Conservation (phyloP, 2,113 vertebrate genomes). For the Marcusenius ussheri region DNA sequence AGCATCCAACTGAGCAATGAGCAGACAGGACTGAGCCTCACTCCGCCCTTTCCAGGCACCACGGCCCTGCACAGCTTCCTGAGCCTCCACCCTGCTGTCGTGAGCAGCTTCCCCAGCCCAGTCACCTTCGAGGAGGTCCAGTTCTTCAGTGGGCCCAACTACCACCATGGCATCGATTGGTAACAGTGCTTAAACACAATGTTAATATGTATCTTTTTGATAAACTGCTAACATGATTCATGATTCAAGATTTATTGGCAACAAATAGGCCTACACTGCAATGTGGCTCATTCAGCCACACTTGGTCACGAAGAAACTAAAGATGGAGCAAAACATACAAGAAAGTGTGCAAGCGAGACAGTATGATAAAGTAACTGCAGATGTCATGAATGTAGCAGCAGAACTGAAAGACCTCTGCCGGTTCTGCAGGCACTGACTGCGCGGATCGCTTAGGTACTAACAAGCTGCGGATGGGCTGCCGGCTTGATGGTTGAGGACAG, state of each 20-base stretch:
- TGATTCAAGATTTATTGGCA: background rate
- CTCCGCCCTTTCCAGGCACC: slow-evolving; percentile 59
- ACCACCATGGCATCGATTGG: slow-evolving; percentile 82
- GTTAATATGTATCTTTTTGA: background rate
- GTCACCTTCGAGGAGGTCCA: slow-evolving; percentile 82
- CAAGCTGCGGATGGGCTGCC: background rate
- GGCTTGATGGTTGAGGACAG: background rate
- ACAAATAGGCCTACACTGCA: background rate
- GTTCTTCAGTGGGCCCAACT: slow-evolving; percentile 78
- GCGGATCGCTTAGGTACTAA: background rate
- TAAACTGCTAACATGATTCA: background rate
- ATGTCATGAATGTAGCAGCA: background rate
- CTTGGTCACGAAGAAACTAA: background rate
- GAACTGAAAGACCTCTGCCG: background rate
- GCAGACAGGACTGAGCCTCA: background rate
- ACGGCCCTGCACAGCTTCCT: slow-evolving; percentile 78
- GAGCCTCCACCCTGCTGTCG: slow-evolving; percentile 76
- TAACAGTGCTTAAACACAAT: slow-evolving; percentile 38
- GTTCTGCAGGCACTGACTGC: background rate
- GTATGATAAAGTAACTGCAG: background rate
- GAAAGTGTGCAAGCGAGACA: background rate
- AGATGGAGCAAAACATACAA: background rate
- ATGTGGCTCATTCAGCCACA: background rate
- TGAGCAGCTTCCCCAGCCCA: slow-evolving; percentile 75
- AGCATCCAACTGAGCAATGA: background rate